phyloP scores from a whole-genome alignment of 2,888 invertebrate species.

The Melinopterus prodromus region DNA sequence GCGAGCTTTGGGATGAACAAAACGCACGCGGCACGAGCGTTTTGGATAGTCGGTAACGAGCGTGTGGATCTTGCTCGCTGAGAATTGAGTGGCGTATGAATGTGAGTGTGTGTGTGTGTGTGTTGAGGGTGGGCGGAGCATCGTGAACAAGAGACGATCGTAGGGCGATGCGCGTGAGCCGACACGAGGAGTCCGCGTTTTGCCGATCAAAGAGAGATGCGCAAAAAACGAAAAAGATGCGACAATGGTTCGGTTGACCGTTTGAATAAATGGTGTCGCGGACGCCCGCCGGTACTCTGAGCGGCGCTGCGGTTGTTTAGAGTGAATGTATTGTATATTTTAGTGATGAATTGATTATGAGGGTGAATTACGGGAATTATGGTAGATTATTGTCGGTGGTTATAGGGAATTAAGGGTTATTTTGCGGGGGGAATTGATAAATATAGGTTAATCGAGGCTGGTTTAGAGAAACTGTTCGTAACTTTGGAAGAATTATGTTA shows the following conservation, averaged over 20 bases:
- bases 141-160: constrained; percentile 48
- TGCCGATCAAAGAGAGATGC: constrained; percentile 47
- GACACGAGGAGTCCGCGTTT: constrained; percentile 48
- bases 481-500: no score
- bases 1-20: constrained; percentile 23
- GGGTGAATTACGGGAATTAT: not conserved
- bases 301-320: not conserved
- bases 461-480: no score
- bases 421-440: no score
- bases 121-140: constrained; percentile 52
- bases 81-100: constrained; percentile 5
- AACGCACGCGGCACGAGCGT: constrained; percentile 1
- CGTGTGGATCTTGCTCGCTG: not conserved
- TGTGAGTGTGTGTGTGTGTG: constrained; percentile 41
- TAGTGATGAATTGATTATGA: not conserved
- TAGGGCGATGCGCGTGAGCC: constrained; percentile 50
- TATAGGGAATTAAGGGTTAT: no score
- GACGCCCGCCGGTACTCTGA: not conserved
- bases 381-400: no score
- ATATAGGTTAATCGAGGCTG: no score
- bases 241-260: constrained; percentile 11
- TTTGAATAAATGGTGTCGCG: not conserved
- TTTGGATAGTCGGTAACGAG: not conserved
- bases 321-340: constrained; percentile 10
- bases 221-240: constrained; percentile 41